Percentiles rank a stretch among this genome's conserved stretches.
Evolutionary conservation across 1,140 invertebrate genomes (phyloP).

Genomic region (Drosophila oshimai): DNA sequence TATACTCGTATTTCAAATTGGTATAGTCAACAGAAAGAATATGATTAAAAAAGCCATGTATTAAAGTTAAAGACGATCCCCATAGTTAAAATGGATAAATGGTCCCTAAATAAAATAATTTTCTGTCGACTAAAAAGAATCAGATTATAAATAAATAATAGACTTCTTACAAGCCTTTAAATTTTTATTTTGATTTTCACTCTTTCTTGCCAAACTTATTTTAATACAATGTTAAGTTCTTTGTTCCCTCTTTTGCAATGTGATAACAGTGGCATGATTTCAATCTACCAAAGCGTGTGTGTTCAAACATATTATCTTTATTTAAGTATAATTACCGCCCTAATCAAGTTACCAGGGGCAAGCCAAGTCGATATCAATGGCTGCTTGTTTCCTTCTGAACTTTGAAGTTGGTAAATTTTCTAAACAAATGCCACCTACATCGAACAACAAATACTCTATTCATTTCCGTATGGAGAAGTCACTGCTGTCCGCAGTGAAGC

Average conservation of each 20-base stretch:
- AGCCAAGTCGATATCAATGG: constrained; percentile 25
- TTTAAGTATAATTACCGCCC: constrained; percentile 18
- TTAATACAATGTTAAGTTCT: not conserved
- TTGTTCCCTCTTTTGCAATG: not conserved
- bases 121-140: too few relatives aligned
- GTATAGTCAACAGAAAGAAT: too few relatives aligned
- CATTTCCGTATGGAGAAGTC: not conserved
- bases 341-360: constrained; percentile 48
- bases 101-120: too few relatives aligned
- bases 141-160: too few relatives aligned
- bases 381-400: constrained; percentile 45
- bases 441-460: constrained; percentile 18
- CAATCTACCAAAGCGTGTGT: not conserved
- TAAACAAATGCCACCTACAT: not conserved
- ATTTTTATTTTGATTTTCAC: too few relatives aligned
- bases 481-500: not conserved
- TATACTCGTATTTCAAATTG: too few relatives aligned
- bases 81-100: too few relatives aligned
- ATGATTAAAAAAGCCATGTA: too few relatives aligned
- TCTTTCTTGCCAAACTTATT: too few relatives aligned
- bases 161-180: too few relatives aligned
- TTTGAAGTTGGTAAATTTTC: constrained; percentile 44
- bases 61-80: too few relatives aligned
- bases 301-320: constrained; percentile 31
- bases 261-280: not conserved